Conservation (phyloP, 2,888 invertebrate species). For the Drosophila nigritarsus region DNA sequence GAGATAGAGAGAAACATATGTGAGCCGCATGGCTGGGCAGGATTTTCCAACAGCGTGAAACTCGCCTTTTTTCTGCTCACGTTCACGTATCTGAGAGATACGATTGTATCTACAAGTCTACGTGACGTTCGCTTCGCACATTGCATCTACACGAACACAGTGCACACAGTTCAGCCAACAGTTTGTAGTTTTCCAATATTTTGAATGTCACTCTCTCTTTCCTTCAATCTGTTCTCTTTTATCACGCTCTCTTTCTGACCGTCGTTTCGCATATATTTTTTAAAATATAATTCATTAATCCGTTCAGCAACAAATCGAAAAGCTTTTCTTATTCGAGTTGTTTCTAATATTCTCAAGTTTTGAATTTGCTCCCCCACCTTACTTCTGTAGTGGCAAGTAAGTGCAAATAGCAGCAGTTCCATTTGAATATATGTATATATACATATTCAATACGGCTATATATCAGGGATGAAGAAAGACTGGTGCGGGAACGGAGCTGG, state of each 20-base stretch:
- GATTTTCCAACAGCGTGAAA: conserved; percentile 40
- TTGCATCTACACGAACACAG: neutral
- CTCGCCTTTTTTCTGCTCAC: conserved; percentile 20
- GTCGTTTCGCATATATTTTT: neutral
- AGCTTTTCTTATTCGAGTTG: neutral
- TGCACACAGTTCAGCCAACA: neutral
- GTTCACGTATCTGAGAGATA: conserved; percentile 25
- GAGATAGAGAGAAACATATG: conserved; percentile 25
- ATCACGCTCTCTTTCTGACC: neutral
- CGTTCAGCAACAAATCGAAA: neutral
- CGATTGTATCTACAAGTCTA: conserved; percentile 8
- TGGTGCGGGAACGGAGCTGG: no score
- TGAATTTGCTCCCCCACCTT: neutral
- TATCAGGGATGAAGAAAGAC: no score
- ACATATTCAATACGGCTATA: no score
- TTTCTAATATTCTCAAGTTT: neutral
- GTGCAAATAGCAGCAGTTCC: neutral
- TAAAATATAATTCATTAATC: neutral
- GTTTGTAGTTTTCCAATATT: neutral
- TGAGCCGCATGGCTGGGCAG: conserved; percentile 36
- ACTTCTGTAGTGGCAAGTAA: neutral
- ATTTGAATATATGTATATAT: neutral
- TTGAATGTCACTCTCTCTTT: neutral
- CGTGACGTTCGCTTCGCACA: conserved; percentile 11
- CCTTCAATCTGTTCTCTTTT: neutral